A percentile compares a stretch with the other conserved stretches of the same genome.
Conservation (phyloP, 1,140 invertebrate species). For the Sitodiplosis mosellana region DNA sequence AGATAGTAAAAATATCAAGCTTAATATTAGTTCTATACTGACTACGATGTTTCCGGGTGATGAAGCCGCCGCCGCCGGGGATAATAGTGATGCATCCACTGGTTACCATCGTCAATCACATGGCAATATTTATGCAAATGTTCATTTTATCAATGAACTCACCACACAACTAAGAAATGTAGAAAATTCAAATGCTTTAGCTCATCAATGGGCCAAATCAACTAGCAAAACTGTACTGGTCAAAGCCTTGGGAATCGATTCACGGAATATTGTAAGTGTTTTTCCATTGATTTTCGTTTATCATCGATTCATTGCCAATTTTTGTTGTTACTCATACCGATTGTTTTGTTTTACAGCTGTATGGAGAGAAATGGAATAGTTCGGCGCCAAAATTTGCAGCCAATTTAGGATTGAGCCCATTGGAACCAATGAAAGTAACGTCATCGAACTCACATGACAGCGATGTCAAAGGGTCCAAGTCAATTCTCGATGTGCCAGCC, state of each 20-base stretch:
- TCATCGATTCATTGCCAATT: conserved; percentile 5
- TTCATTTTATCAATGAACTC: too few relatives aligned
- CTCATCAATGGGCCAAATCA: conserved; percentile 23
- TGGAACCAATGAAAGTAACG: conserved; percentile 50
- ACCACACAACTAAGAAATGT: conserved; percentile 12
- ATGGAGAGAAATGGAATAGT: conserved; percentile 57
- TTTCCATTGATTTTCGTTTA: conserved; percentile 9
- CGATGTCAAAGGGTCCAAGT: conserved; percentile 5
- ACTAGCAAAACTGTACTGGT: conserved; percentile 29
- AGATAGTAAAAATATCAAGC: conserved; percentile 15
- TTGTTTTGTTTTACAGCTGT: conserved; percentile 40
- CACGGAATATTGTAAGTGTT: conserved; percentile 60
- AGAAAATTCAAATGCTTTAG: conserved; percentile 20
- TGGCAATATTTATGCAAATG: too few relatives aligned
- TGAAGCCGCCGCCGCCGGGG: too few relatives aligned
- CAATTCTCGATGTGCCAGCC: conserved; percentile 29
- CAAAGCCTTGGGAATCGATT: conserved; percentile 57
- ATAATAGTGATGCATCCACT: neutral
- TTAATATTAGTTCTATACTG: conserved; percentile 4
- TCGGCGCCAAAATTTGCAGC: conserved; percentile 61
- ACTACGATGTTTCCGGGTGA: conserved; percentile 3
- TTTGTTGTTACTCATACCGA: neutral
- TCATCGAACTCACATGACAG: conserved; percentile 21
- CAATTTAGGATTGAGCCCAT: conserved; percentile 49
- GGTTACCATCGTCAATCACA: too few relatives aligned